Evolutionary conservation across 2,888 invertebrate genomes (phyloP).

Genomic region (Nomada goodeniana): DNA sequence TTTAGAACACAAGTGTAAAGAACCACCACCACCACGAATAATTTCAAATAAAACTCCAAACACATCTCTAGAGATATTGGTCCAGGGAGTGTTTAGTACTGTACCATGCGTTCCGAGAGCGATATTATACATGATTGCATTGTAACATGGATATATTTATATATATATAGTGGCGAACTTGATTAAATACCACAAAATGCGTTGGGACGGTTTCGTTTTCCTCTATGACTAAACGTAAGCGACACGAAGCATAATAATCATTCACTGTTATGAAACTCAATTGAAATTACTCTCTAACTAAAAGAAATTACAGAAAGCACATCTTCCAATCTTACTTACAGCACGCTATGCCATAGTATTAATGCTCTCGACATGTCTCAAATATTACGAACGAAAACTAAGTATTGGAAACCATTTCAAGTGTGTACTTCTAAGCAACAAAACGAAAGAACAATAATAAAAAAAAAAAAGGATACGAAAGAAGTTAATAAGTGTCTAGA

Average conservation of each 20-base stretch:
- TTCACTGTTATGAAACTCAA: constrained; percentile 38
- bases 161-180: constrained; percentile 17
- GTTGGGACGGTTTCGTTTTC: constrained; percentile 67
- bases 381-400: constrained; percentile 10
- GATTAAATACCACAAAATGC: constrained; percentile 51
- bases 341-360: constrained; percentile 39
- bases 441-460: constrained; percentile 9
- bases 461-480: constrained; percentile 27
- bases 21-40: constrained; percentile 69
- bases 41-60: constrained; percentile 41
- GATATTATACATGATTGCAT: constrained; percentile 40
- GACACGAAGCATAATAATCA: constrained; percentile 62
- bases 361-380: constrained; percentile 26
- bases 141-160: constrained; percentile 22
- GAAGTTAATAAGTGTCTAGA: constrained; percentile 54
- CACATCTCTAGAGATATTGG: constrained; percentile 43
- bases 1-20: constrained; percentile 40
- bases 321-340: constrained; percentile 45
- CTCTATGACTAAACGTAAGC: constrained; percentile 58
- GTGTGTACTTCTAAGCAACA: constrained; percentile 25
- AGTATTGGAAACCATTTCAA: constrained; percentile 15
- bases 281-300: constrained; percentile 33
- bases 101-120: constrained; percentile 65
- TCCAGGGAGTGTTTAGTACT: constrained; percentile 69
- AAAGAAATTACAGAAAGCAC: constrained; percentile 51